A percentile compares a stretch with the other conserved stretches of the same genome.
Conservation (phyloP, 2,888 invertebrate species). For the Phaonia tiefii region DNA sequence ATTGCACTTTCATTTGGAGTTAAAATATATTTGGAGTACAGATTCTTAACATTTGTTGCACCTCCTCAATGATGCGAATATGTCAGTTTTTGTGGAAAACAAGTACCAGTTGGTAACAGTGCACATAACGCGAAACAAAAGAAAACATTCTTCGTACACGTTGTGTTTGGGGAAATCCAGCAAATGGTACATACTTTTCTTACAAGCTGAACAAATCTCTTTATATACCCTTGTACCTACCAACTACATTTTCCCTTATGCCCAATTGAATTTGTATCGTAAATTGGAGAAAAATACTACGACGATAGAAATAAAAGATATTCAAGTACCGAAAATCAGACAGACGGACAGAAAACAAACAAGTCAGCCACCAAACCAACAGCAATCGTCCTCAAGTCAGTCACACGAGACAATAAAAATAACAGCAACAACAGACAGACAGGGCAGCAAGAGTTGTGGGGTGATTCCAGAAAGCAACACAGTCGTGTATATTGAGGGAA, state of each 20-base stretch:
- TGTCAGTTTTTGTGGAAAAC: too few relatives aligned
- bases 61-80: too few relatives aligned
- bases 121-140: too few relatives aligned
- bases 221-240: not conserved
- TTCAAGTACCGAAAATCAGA: not conserved
- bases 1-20: too few relatives aligned
- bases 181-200: too few relatives aligned
- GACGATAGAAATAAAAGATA: constrained; percentile 9
- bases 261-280: constrained; percentile 1
- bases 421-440: not conserved
- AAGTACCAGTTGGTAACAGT: too few relatives aligned
- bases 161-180: not conserved
- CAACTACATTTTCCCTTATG: constrained; percentile 14
- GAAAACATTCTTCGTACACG: not conserved
- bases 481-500: not conserved
- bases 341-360: not conserved
- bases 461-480: not conserved
- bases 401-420: constrained; percentile 6
- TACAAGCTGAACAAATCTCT: not conserved
- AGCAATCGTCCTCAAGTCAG: not conserved
- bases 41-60: too few relatives aligned
- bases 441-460: constrained; percentile 16
- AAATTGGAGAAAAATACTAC: constrained; percentile 19
- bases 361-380: constrained; percentile 2
- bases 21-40: too few relatives aligned